These are phyloP conservation scores for Falco cherrug DNA, from an alignment of 2,797 vertebrate genomes.

Conservation along the genomic window DNA sequence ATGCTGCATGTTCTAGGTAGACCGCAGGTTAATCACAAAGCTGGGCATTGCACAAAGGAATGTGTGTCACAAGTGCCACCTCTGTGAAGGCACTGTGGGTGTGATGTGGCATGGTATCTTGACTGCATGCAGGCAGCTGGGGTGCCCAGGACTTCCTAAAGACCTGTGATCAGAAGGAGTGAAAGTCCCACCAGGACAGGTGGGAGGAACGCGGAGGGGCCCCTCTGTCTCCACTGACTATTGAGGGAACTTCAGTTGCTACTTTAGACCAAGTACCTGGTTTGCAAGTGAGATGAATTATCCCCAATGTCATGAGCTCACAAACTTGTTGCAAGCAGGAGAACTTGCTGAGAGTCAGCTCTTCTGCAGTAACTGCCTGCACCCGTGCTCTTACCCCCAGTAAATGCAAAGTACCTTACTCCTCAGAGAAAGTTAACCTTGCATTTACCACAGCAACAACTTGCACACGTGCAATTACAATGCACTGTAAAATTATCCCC, in stretches of 20 bases:
- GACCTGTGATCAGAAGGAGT: not conserved
- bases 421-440: not conserved
- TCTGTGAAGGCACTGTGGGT: not conserved
- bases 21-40: not conserved
- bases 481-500: not conserved
- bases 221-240: not conserved
- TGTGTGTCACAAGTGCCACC: not conserved
- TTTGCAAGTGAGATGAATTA: not conserved
- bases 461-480: not conserved
- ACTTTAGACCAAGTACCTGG: not conserved
- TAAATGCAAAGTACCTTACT: not conserved
- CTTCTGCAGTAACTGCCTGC: not conserved
- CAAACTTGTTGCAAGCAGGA: fast-evolving
- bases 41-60: not conserved
- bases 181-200: not conserved
- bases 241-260: not conserved
- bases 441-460: not conserved
- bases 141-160: not conserved
- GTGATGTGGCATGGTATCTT: not conserved
- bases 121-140: not conserved
- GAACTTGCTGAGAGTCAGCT: not conserved
- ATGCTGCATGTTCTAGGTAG: fast-evolving
- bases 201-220: not conserved
- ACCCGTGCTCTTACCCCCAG: not conserved
- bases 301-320: not conserved